Evolutionary conservation across 2,797 vertebrate genomes (phyloP).

Genomic region (Rachycentron canadum): DNA sequence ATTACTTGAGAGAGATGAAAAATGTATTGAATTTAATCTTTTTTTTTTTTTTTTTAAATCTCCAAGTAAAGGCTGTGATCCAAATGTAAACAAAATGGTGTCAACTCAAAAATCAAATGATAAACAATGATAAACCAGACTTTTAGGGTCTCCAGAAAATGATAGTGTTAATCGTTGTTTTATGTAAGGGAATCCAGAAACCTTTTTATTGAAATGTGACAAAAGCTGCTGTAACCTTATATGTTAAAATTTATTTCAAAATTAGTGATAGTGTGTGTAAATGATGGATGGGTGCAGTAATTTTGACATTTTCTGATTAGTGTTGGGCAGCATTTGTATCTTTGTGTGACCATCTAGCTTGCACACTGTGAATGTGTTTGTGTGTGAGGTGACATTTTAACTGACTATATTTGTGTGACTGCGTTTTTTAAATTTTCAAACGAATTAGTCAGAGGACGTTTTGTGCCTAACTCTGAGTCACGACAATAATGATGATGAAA

Average conservation of each 20-base stretch:
- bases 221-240: background rate
- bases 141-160: no score
- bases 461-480: constrained; percentile 64
- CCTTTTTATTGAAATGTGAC: background rate
- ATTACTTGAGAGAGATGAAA: background rate
- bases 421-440: constrained; percentile 48
- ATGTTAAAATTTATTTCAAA: constrained; percentile 42
- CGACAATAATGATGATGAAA: constrained; percentile 55
- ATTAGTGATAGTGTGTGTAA: constrained; percentile 1
- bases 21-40: background rate
- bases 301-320: constrained; percentile 9
- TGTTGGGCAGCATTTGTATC: constrained; percentile 4
- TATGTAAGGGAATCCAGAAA: background rate
- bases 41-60: background rate
- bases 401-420: constrained; percentile 42
- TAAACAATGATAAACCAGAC: no score
- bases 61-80: background rate
- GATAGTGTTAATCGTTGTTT: no score
- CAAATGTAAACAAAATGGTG: background rate
- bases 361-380: background rate
- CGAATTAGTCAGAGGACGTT: constrained; percentile 64
- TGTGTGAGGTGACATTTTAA: constrained; percentile 30
- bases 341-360: constrained; percentile 10
- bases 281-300: background rate
- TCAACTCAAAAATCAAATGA: background rate